phyloP scores from a whole-genome alignment of 1,140 invertebrate genomes.

The Plodia interpunctella region DNA sequence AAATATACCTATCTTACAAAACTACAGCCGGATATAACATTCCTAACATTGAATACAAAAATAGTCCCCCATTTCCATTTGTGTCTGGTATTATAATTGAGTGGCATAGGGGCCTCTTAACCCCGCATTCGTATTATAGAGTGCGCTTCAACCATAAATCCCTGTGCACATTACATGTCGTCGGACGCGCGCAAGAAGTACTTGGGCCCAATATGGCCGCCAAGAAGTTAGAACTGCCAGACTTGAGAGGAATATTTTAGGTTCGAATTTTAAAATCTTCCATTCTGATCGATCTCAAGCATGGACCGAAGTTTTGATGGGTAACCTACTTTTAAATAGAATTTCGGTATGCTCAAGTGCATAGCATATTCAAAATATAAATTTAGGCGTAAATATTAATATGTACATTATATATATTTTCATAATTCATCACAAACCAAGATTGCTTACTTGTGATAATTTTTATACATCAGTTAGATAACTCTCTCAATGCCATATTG shows the following conservation, averaged over 20 bases:
- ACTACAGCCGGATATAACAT: neutral
- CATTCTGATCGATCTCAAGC: neutral
- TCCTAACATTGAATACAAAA: constrained; percentile 6
- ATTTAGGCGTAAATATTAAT: too few species aligned
- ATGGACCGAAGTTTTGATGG: neutral
- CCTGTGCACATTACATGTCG: constrained; percentile 32
- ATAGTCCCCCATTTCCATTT: constrained; percentile 14
- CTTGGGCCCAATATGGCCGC: constrained; percentile 11
- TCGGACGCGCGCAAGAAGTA: constrained; percentile 25
- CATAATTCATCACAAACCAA: too few species aligned
- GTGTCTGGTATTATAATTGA: constrained; percentile 13
- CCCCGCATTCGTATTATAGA: constrained; percentile 27
- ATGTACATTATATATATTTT: too few species aligned
- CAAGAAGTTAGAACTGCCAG: constrained; percentile 14
- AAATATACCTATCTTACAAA: too few species aligned
- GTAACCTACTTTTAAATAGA: neutral
- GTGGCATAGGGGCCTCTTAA: constrained; percentile 21
- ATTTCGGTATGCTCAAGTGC: neutral
- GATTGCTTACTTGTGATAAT: too few species aligned
- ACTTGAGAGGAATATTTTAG: constrained; percentile 11
- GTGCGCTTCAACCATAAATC: constrained; percentile 31
- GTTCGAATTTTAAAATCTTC: constrained; percentile 7
- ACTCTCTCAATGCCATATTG: neutral
- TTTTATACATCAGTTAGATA: too few species aligned
- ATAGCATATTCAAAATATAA: too few species aligned